Evolutionary conservation across 2,113 vertebrate species (phyloP).

Genomic region (Corapipo altera): DNA sequence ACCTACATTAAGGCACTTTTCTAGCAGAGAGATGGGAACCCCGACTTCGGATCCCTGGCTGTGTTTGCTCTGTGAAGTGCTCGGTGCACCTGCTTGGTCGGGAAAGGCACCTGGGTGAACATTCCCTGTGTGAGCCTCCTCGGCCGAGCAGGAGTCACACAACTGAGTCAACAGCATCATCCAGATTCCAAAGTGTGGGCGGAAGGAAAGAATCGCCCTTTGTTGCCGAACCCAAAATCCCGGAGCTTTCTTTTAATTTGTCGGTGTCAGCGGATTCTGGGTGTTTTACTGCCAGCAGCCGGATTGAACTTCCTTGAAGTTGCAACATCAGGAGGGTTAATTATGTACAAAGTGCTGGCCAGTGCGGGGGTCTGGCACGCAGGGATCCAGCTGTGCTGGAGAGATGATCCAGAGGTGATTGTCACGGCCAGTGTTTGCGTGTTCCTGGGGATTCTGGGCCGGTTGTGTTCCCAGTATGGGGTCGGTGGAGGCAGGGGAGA

Average conservation of each 20-base stretch:
- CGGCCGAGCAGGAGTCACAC: background rate
- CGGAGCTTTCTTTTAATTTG: background rate
- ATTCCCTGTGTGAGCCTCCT: background rate
- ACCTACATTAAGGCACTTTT: background rate
- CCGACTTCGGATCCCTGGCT: background rate
- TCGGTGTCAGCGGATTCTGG: conserved; percentile 1
- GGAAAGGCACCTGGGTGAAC: background rate
- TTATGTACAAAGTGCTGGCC: conserved; percentile 50
- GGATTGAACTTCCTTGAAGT: conserved; percentile 34
- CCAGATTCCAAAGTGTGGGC: background rate
- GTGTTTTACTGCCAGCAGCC: conserved; percentile 39
- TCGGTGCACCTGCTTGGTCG: background rate
- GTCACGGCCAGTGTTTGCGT: background rate
- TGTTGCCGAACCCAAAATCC: conserved; percentile 28
- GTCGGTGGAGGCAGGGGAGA: background rate
- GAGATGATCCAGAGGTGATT: conserved; percentile 45
- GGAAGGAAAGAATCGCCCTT: conserved; percentile 19
- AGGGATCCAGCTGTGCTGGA: conserved; percentile 50
- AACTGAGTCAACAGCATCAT: conserved; percentile 18
- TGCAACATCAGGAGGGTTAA: conserved; percentile 62
- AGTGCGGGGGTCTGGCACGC: conserved; percentile 13
- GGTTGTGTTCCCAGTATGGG: background rate
- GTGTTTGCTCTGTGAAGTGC: background rate
- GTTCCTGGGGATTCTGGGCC: background rate
- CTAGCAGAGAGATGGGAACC: background rate